Conservation (phyloP, 2,888 invertebrate species). For the Pedicia rivosa region DNA sequence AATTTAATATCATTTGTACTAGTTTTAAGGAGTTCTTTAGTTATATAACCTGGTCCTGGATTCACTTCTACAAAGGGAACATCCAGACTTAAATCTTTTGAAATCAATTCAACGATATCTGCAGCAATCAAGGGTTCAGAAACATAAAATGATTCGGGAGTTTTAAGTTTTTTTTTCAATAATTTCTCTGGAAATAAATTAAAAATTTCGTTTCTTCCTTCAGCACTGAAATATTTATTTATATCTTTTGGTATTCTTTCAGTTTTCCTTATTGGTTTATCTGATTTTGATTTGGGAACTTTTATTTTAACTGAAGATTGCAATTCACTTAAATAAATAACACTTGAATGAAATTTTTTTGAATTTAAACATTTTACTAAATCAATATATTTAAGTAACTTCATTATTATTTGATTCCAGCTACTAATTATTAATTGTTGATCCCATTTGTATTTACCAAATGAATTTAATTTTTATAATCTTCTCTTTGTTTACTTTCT, state of each 20-base stretch:
- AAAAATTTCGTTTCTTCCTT: neutral
- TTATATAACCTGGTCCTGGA: conserved; percentile 50
- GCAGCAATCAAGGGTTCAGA: conserved; percentile 18
- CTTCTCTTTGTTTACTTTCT: too few species aligned
- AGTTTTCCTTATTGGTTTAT: neutral
- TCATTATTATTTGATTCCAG: too few species aligned
- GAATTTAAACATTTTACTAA: neutral
- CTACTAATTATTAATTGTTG: too few species aligned
- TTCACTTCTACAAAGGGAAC: conserved; percentile 41
- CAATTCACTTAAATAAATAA: neutral
- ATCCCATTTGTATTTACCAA: too few species aligned
- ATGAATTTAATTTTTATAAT: too few species aligned
- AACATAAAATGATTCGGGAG: conserved; percentile 20
- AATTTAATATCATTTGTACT: conserved; percentile 35
- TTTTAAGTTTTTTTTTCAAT: conserved; percentile 20
- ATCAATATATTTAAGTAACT: too few species aligned
- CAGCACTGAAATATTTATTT: neutral
- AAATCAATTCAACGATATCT: conserved; percentile 18
- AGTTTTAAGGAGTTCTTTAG: conserved; percentile 37
- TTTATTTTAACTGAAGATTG: neutral
- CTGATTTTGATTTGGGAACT: neutral
- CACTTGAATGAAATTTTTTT: neutral
- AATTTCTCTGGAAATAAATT: conserved; percentile 20
- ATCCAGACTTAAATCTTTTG: conserved; percentile 16
- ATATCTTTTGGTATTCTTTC: conserved; percentile 3